These are phyloP conservation scores for Melanotaenia pygmaea DNA, from an alignment of 2,797 vertebrate genomes.

Conservation along the genomic window DNA sequence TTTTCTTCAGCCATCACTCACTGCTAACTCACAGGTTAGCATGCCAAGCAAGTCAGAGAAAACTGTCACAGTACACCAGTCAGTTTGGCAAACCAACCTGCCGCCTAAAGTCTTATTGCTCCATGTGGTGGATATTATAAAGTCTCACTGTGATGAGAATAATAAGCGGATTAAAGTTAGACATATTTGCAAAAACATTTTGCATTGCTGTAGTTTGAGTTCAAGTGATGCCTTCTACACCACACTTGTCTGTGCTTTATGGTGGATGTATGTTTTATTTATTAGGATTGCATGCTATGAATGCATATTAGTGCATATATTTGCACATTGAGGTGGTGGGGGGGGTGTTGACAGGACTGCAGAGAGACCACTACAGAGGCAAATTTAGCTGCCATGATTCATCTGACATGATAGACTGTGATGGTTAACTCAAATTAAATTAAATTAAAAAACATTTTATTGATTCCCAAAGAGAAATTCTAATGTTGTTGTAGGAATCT, in stretches of 20 bases:
- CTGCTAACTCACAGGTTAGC: slow-evolving; percentile 75
- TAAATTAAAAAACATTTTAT: background rate
- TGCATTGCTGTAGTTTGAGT: slow-evolving; percentile 4
- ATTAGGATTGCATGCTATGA: slow-evolving; percentile 1
- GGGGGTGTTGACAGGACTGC: background rate
- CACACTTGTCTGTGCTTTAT: slow-evolving; percentile 1
- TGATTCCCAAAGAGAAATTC: background rate
- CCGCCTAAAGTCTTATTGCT: slow-evolving; percentile 52
- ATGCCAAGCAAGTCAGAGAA: slow-evolving; percentile 70
- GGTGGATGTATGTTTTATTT: slow-evolving; percentile 28
- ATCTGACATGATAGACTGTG: slow-evolving; percentile 1
- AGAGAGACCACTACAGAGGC: background rate
- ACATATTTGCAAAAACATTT: slow-evolving; percentile 12
- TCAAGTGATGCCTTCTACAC: background rate
- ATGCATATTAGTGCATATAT: slow-evolving; percentile 12
- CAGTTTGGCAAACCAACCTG: slow-evolving; percentile 49
- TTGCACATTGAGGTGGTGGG: background rate
- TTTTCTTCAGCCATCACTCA: slow-evolving; percentile 73
- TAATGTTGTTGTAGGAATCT: background rate
- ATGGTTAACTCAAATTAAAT: background rate
- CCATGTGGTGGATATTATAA: slow-evolving; percentile 47
- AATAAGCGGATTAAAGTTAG: slow-evolving; percentile 20
- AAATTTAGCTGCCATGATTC: slow-evolving; percentile 10
- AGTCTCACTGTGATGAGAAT: slow-evolving; percentile 27
- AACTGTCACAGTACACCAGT: slow-evolving; percentile 68